A percentile compares a stretch with the other conserved stretches of the same genome.
Conservation (phyloP, 1,140 invertebrate species). For the Diorhabda elongata region DNA sequence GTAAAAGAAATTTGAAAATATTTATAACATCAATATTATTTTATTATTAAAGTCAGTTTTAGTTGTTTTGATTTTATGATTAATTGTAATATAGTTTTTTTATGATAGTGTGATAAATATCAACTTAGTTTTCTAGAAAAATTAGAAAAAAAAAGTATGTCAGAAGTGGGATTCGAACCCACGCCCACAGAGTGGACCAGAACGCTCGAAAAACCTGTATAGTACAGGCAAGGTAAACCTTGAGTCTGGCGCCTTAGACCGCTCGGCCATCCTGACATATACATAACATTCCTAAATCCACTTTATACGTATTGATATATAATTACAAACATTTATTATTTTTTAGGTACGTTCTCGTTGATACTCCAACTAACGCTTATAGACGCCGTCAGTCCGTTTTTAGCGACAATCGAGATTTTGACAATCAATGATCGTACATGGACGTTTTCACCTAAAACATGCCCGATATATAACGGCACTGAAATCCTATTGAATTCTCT, state of each 20-base stretch:
- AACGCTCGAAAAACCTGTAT: conserved; percentile 50
- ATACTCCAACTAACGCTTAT: conserved; percentile 52
- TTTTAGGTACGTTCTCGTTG: conserved; percentile 51
- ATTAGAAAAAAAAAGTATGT: conserved; percentile 48
- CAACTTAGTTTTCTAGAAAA: too few relatives aligned
- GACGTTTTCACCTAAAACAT: conserved; percentile 48
- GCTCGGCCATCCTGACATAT: conserved; percentile 46
- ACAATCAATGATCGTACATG: conserved; percentile 49
- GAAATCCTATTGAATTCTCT: conserved; percentile 53
- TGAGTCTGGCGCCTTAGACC: conserved; percentile 67
- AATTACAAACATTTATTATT: conserved; percentile 22
- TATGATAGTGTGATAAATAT: too few relatives aligned
- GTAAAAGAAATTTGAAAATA: too few relatives aligned
- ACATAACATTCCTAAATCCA: too few relatives aligned
- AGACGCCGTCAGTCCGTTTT: conserved; percentile 47
- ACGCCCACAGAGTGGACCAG: conserved; percentile 80
- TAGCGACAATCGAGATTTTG: conserved; percentile 51
- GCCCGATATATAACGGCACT: conserved; percentile 50
- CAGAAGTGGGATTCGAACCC: conserved; percentile 86
- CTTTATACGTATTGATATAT: too few relatives aligned
- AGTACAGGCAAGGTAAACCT: conserved; percentile 32
- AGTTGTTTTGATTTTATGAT: too few relatives aligned
- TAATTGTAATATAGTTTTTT: too few relatives aligned
- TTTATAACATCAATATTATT: too few relatives aligned
- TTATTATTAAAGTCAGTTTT: too few relatives aligned